Evolutionary conservation across 2,113 vertebrate species (phyloP).

Genomic region (Arvicanthis niloticus): DNA sequence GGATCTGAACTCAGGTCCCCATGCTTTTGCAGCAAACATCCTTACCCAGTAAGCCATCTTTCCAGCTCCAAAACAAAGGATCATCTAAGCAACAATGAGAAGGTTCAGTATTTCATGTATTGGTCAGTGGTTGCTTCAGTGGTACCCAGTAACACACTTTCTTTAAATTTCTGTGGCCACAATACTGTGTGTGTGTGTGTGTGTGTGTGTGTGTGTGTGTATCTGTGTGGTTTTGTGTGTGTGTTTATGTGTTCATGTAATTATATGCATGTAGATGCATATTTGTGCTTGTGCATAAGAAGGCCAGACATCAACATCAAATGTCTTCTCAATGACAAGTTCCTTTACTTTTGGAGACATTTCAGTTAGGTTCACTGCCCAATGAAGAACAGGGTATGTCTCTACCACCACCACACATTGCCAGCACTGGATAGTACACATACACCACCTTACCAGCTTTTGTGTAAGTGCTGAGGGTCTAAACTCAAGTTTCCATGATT

Average conservation of each 20-base stretch:
- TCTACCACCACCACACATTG: background rate
- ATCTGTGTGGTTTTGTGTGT: background rate
- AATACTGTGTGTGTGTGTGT: background rate
- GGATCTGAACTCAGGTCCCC: background rate
- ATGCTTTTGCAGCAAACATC: background rate
- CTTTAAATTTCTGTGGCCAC: background rate
- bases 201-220: background rate
- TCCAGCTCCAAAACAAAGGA: slow-evolving; percentile 5
- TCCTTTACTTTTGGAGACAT: background rate
- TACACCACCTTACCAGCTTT: background rate
- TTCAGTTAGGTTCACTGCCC: background rate
- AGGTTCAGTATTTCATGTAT: background rate
- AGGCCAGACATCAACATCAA: background rate
- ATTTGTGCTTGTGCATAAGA: background rate
- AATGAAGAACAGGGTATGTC: background rate
- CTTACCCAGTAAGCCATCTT: background rate
- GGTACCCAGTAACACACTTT: background rate
- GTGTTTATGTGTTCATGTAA: background rate
- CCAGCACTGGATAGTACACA: background rate
- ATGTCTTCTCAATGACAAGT: background rate
- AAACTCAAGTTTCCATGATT: background rate
- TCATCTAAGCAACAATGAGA: background rate
- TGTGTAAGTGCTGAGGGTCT: background rate
- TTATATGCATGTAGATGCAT: background rate
- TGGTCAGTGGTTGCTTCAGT: background rate